These are phyloP conservation scores for Caenorhabditis macrosperma DNA, from an alignment of 2,888 invertebrate genomes.

Conservation along the genomic window DNA sequence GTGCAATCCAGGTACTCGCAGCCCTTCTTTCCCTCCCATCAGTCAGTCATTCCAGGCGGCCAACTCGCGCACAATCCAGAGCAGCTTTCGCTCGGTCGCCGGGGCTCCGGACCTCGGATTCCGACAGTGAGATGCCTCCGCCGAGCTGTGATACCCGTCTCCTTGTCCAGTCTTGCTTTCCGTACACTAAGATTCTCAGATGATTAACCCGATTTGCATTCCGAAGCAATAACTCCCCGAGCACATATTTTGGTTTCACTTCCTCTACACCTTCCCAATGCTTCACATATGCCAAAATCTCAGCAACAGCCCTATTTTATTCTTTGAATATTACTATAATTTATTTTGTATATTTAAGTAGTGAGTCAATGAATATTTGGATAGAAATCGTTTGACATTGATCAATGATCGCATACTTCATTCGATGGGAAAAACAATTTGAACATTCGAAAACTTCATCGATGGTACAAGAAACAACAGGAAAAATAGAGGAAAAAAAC, in stretches of 20 bases:
- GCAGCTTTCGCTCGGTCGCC: constrained; percentile 69
- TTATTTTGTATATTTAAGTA: not conserved
- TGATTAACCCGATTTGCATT: constrained; percentile 18
- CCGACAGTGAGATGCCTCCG: constrained; percentile 51
- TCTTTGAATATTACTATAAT: constrained; percentile 1
- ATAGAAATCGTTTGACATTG: too few relatives aligned
- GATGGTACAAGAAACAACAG: not conserved
- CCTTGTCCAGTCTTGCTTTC: constrained; percentile 52
- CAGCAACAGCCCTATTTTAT: not conserved
- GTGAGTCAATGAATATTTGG: not conserved
- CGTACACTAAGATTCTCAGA: constrained; percentile 37
- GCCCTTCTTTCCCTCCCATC: not conserved
- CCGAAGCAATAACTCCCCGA: constrained; percentile 44
- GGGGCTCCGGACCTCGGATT: constrained; percentile 72
- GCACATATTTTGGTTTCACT: constrained; percentile 57
- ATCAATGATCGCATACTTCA: too few relatives aligned
- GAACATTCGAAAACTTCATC: too few relatives aligned
- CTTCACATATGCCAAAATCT: constrained; percentile 39
- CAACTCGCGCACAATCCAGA: constrained; percentile 63
- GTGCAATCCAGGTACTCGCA: constrained; percentile 56
- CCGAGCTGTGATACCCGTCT: constrained; percentile 32
- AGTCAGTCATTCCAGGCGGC: constrained; percentile 37
- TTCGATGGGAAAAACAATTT: not conserved
- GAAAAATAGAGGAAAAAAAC: not conserved
- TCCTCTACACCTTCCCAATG: constrained; percentile 1